phyloP scores from a whole-genome alignment of 2,797 vertebrate genomes.

The Melanotaenia maccullochi region DNA sequence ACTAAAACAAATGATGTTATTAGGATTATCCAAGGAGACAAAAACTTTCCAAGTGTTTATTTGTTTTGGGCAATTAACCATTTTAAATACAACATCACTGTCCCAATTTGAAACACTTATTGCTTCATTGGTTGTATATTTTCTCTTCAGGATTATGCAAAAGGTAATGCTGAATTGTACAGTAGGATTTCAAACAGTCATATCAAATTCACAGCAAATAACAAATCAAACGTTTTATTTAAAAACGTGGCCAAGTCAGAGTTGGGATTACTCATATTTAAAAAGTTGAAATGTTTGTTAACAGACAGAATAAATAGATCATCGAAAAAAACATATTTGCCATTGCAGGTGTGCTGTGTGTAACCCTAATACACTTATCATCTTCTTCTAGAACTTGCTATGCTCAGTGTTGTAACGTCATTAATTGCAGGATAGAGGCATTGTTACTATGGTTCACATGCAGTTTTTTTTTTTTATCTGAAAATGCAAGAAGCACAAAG shows the following conservation, averaged over 20 bases:
- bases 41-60: constrained; percentile 54
- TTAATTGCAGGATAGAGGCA: constrained; percentile 4
- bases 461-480: background rate
- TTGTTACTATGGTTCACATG: background rate
- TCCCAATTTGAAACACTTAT: constrained; percentile 18
- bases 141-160: constrained; percentile 14
- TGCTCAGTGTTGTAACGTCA: background rate
- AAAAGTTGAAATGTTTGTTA: constrained; percentile 11
- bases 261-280: constrained; percentile 8
- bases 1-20: constrained; percentile 27
- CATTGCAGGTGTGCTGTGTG: constrained; percentile 20
- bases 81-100: constrained; percentile 27
- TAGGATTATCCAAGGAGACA: constrained; percentile 30
- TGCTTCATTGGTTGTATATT: constrained; percentile 15
- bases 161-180: constrained; percentile 12
- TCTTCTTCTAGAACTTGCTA: background rate
- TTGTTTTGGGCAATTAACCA: constrained; percentile 35
- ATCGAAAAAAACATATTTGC: constrained; percentile 10
- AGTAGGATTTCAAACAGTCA: background rate
- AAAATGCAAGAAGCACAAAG: background rate
- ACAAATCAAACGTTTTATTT: constrained; percentile 9
- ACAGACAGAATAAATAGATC: constrained; percentile 4
- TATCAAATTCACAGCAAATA: constrained; percentile 13
- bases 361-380: constrained; percentile 9
- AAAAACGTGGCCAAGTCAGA: constrained; percentile 6